phyloP scores from a whole-genome alignment of 1,140 invertebrate genomes.

The Globodera rostochiensis region DNA sequence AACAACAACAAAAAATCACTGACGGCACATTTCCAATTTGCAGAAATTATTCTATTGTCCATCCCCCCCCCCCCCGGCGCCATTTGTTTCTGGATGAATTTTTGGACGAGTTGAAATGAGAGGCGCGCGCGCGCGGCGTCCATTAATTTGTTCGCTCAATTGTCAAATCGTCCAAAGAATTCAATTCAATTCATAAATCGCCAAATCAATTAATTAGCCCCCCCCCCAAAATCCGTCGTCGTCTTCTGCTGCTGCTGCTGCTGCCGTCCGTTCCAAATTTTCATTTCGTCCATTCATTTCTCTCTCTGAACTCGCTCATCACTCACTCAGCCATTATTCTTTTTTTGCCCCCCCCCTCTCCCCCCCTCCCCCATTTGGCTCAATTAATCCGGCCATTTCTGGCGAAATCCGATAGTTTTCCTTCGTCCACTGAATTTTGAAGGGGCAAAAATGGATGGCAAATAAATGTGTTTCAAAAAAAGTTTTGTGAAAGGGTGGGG shows the following conservation, averaged over 20 bases:
- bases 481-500: background rate
- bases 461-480: slow-evolving; percentile 8
- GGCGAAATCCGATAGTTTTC: slow-evolving; percentile 17
- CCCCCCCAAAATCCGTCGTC: background rate
- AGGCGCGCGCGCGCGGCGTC: background rate
- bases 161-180: background rate
- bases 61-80: too few species aligned
- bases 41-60: background rate
- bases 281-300: slow-evolving; percentile 10
- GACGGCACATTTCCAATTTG: background rate
- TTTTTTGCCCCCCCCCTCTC: background rate
- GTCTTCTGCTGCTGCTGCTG: background rate
- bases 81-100: slow-evolving; percentile 18
- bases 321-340: slow-evolving; percentile 5
- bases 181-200: slow-evolving; percentile 9
- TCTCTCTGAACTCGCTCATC: background rate
- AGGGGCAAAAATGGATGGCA: slow-evolving; percentile 1
- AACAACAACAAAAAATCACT: background rate
- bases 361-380: slow-evolving; percentile 2
- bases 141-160: slow-evolving; percentile 12
- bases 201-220: slow-evolving; percentile 17
- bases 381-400: slow-evolving; percentile 20
- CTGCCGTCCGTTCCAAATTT: slow-evolving; percentile 6
- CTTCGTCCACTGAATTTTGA: background rate
- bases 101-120: slow-evolving; percentile 5